phyloP scores from a whole-genome alignment of 2,113 vertebrate genomes.

The Ageneiosus marmoratus region DNA sequence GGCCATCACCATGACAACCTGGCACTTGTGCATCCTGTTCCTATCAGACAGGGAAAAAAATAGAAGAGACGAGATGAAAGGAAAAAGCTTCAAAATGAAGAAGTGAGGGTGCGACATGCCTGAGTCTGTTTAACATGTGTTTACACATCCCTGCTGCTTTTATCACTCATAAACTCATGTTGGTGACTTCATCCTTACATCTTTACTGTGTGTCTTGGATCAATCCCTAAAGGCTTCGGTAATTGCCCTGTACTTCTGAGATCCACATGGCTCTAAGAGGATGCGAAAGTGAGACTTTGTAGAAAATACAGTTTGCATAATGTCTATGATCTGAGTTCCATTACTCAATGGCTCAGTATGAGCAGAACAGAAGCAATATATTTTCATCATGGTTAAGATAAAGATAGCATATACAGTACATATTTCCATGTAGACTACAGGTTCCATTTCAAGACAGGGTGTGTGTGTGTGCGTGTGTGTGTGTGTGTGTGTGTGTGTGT shows the following conservation, averaged over 20 bases:
- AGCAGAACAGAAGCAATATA: not conserved
- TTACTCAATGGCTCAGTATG: not conserved
- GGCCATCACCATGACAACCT: slow-evolving; percentile 46
- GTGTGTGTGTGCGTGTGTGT: no score
- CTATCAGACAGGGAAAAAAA: slow-evolving; percentile 14
- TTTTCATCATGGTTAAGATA: not conserved
- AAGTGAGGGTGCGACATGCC: not conserved
- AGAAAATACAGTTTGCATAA: not conserved
- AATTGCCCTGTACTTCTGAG: slow-evolving; percentile 38
- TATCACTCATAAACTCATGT: slow-evolving; percentile 11
- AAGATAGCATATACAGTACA: not conserved
- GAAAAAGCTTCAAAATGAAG: slow-evolving; percentile 9
- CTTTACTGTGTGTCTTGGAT: slow-evolving; percentile 4
- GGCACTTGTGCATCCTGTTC: slow-evolving; percentile 10
- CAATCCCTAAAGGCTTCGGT: slow-evolving; percentile 29
- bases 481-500: not conserved
- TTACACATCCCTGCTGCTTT: not conserved
- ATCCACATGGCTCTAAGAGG: slow-evolving; percentile 30
- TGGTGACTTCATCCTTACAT: not conserved
- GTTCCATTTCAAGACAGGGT: no score
- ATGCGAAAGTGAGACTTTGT: slow-evolving; percentile 4
- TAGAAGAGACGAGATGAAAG: slow-evolving; percentile 17
- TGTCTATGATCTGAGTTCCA: not conserved
- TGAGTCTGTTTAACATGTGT: slow-evolving; percentile 36
- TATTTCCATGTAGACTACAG: no score